These are phyloP conservation scores for Oasisia sp. DNA, from an alignment of 2,888 invertebrate genomes.

Conservation along the genomic window DNA sequence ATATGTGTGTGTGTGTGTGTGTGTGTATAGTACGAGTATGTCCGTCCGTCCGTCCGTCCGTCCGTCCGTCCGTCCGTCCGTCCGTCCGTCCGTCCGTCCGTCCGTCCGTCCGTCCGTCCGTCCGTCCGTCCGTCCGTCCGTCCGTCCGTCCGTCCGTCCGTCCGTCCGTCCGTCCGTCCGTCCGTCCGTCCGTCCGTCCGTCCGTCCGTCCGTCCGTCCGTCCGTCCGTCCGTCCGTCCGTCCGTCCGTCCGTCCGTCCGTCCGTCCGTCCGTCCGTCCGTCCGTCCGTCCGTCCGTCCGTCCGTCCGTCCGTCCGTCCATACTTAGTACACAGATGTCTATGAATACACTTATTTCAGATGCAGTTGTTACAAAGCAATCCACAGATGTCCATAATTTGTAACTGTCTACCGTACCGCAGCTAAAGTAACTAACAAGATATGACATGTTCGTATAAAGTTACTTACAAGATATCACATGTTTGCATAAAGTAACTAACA, in stretches of 20 bases:
- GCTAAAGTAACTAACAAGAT: too few species aligned
- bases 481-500: too few species aligned
- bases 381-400: not conserved
- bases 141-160: not conserved
- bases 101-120: not conserved
- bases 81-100: not conserved
- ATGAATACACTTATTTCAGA: too few species aligned
- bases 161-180: not conserved
- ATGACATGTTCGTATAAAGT: not conserved
- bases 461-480: slow-evolving; percentile 44
- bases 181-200: slow-evolving; percentile 18
- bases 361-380: too few species aligned
- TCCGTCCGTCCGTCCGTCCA: not conserved
- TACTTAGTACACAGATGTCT: not conserved
- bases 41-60: not conserved
- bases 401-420: too few species aligned
- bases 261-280: slow-evolving; percentile 18
- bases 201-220: not conserved
- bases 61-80: not conserved
- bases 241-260: not conserved
- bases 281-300: not conserved
- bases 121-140: not conserved
- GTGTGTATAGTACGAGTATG: too few species aligned
- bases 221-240: too few species aligned
- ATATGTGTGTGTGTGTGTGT: too few species aligned